phyloP scores from a whole-genome alignment of 2,888 invertebrate genomes.

The Tridacna crocea region DNA sequence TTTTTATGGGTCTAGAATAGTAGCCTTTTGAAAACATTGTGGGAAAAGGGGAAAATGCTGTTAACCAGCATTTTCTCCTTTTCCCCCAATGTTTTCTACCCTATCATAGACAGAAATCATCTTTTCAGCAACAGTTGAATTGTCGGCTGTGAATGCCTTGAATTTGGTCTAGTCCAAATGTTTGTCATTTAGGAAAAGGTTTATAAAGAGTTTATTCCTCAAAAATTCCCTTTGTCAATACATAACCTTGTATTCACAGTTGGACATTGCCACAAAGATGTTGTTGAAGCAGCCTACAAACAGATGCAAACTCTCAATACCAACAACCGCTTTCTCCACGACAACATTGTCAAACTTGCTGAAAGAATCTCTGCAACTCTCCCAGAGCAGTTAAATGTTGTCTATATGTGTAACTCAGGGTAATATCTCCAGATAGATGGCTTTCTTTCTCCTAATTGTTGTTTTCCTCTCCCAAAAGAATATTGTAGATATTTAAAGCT shows the following conservation, averaged over 20 bases:
- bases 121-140: no score
- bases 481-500: no score
- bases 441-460: no score
- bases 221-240: no score
- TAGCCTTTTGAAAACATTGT: constrained; percentile 11
- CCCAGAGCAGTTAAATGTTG: constrained; percentile 94
- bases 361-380: constrained; percentile 92
- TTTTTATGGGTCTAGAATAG: no score
- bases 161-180: no score
- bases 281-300: constrained; percentile 94
- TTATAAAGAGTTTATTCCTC: no score
- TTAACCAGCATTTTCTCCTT: neutral
- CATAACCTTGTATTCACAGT: constrained; percentile 87
- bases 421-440: constrained; percentile 66
- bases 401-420: constrained; percentile 99
- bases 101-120: no score
- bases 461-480: no score
- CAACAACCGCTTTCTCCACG: constrained; percentile 98
- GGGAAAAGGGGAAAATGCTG: neutral
- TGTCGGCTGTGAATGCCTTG: neutral
- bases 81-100: neutral
- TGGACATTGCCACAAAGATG: constrained; percentile 98
- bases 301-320: constrained; percentile 97
- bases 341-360: constrained; percentile 96
- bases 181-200: no score